Evolutionary conservation across 92 coral and sea anemone genomes (phyloP), one percentile per base, ranked within the genome.

Genomic region (Paragorgia papillata): DNA sequence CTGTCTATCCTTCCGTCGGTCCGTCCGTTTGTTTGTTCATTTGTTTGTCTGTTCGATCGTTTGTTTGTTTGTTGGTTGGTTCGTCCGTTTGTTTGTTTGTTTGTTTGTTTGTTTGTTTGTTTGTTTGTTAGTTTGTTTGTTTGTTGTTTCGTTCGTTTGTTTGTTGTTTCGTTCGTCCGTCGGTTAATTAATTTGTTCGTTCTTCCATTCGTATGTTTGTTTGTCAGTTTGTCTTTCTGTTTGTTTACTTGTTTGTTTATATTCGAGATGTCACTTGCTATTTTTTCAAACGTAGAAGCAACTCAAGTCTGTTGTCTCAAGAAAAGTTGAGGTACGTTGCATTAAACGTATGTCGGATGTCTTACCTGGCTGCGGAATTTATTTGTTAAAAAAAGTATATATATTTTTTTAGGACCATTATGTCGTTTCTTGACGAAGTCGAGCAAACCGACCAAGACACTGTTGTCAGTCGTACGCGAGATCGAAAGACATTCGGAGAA

Each of bases 371-470:
- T 18, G 22, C 59, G 3, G 59, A 18, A 5, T 7, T 3, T 17
- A 3, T 53, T 53, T 18, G 22, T 18, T 3, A 3, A 53, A 53
- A n/a, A 24, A 17, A 24, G 7, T 18, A 6, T n/a, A n/a, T n/a
- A n/a, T n/a, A 27, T 54, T 82, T 62, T 29, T 65, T 13, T 51
- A 94, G 99, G 80, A 95, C 83, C 35, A 95, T 95, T 63, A 82
- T 95, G 69, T 88, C 92, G 2, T 95, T 95, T 69, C 82, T 95
- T 86, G 99, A 95, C 79, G 99, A 95, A 65, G 97, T 95, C 18
- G 99, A 95, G 61, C 89, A 95, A 62, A 92, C 99, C 13, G 99
- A 95, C 71, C 97, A 95, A 68, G 92, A 89, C 60, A 90, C 92
- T 20, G 75, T 88, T 33, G 78, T 71, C 6, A 71, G 78, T 35